Evolutionary conservation across 2,888 invertebrate genomes (phyloP), one percentile per base, ranked within the genome.

Genomic region (Meteorus colon): DNA sequence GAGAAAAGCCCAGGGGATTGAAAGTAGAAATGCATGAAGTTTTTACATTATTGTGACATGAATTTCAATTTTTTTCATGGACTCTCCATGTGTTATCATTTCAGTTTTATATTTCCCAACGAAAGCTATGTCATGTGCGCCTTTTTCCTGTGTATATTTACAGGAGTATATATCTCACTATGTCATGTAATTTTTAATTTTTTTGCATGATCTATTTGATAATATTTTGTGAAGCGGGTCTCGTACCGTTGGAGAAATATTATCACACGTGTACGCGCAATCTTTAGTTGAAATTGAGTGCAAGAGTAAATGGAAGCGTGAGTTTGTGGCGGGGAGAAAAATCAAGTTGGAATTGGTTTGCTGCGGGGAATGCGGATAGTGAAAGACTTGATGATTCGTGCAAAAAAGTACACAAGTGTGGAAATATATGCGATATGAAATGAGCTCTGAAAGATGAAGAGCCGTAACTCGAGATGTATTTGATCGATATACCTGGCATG

Each of bases 321-420:
- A 59, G 24, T 59, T 55, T 59, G 48, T 19, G 16, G n/a, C 68
- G 51, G 59, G 72, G 62, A 41, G 41, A 12, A 41, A 24, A 55
- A 60, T 62, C 60, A 60, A 62, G 62, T 67, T 16, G 67, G 41
- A 62, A 45, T 65, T 76, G 68, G 74, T 74, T 68, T 74, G 68
- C 37, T 55, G 60, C 1, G 19, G 24, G 55, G 10, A n/a, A 55
- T 19, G 19, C 31, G 70, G 27, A 45, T 16, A 31, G 48, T 51
- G 51, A 37, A 34, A 37, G 19, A 51, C 62, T 63, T n/a, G 62
- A 55, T 55, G 55, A 55, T 55, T 55, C 45, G 63, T 27, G 69
- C 51, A 14, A 37, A 41, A 63, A 62, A 48, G 63, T 70, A 48
- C 55, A 63, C 63, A 63, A 65, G 69, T 65, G 27, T 45, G 73